Conservation (phyloP, 1,140 invertebrate species). For the Himalopsyche phryganea region DNA sequence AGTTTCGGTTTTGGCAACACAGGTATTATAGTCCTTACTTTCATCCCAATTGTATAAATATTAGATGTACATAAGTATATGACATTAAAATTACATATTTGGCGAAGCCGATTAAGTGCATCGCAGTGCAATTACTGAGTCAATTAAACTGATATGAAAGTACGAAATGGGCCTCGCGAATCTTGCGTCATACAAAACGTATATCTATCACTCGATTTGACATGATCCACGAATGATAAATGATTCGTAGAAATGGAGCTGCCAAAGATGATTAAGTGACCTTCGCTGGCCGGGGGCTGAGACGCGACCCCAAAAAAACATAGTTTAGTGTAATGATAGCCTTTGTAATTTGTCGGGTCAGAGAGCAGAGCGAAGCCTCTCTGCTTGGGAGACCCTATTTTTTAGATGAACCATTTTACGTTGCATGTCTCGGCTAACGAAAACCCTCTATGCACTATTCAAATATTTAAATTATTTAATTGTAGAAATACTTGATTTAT, state of each 20-base stretch:
- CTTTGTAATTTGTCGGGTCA: constrained; percentile 34
- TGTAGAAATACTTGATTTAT: no score
- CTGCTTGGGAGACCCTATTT: constrained; percentile 6
- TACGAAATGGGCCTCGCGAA: constrained; percentile 5
- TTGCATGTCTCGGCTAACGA: background rate
- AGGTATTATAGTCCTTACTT: no score
- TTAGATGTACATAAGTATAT: no score
- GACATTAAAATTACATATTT: no score
- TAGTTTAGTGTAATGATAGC: constrained; percentile 30
- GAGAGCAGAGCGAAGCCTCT: constrained; percentile 23
- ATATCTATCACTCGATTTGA: constrained; percentile 35
- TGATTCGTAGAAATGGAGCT: constrained; percentile 34
- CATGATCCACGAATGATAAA: constrained; percentile 33
- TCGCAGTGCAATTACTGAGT: no score
- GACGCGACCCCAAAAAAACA: constrained; percentile 19
- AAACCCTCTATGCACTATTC: constrained; percentile 12
- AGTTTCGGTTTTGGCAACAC: no score
- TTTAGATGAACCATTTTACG: background rate
- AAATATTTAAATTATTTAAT: background rate
- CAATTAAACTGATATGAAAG: no score
- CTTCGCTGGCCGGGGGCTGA: constrained; percentile 4
- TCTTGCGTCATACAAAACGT: constrained; percentile 26
- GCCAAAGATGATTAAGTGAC: constrained; percentile 27
- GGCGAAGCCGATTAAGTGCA: no score
- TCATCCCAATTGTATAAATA: no score